phyloP scores from a whole-genome alignment of 2,113 vertebrate species.

The Microcebus murinus region DNA sequence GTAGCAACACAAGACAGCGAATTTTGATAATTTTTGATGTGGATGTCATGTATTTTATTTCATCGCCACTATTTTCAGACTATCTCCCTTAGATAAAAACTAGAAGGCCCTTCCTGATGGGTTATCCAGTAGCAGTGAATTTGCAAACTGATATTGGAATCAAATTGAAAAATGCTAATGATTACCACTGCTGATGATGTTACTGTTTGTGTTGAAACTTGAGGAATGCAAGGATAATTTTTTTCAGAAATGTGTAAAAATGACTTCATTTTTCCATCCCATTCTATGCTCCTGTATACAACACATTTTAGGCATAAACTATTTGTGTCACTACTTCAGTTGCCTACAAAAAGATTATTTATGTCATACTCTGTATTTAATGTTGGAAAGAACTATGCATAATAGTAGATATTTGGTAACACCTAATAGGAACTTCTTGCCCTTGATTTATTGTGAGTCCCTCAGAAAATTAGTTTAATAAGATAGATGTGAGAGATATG shows the following conservation, averaged over 20 bases:
- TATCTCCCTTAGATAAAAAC: neutral
- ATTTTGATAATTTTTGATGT: neutral
- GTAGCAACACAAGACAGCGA: neutral
- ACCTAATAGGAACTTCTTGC: neutral
- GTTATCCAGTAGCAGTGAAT: neutral
- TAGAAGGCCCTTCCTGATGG: neutral
- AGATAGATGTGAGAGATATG: neutral
- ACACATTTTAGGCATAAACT: no score
- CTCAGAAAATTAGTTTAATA: neutral
- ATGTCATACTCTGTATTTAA: neutral
- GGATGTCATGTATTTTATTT: neutral
- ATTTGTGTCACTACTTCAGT: neutral
- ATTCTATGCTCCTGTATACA: neutral
- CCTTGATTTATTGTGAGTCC: neutral
- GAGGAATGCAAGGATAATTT: neutral
- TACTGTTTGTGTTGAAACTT: neutral
- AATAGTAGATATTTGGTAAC: neutral
- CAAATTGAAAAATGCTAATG: neutral
- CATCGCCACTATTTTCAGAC: slow-evolving; percentile 37
- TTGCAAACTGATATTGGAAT: neutral
- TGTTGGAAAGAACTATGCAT: no score
- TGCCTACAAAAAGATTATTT: neutral
- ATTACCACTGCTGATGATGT: neutral
- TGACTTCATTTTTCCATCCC: neutral
- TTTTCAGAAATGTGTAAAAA: neutral